Percentiles rank a stretch among this genome's conserved stretches.
These are phyloP conservation scores for Pyxicephalus adspersus DNA, from an alignment of 2,113 vertebrate genomes.

Conservation along the genomic window DNA sequence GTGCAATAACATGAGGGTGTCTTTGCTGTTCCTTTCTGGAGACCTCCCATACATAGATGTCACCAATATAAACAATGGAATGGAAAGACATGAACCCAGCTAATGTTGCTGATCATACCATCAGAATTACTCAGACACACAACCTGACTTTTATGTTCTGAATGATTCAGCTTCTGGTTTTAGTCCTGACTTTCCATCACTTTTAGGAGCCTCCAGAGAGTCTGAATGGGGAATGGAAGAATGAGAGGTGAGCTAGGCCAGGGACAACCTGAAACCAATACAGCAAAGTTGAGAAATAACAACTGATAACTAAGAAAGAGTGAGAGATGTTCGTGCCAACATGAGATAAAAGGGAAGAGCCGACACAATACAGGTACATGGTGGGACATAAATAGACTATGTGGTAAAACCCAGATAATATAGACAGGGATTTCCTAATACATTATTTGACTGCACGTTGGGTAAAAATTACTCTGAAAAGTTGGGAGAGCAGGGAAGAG, in stretches of 20 bases:
- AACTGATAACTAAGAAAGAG: not conserved
- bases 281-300: not conserved
- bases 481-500: no score
- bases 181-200: conserved; percentile 1
- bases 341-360: conserved; percentile 30
- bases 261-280: conserved; percentile 1
- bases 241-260: conserved; percentile 25
- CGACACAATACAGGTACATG: not conserved
- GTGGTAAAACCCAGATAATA: not conserved
- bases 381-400: conserved; percentile 15
- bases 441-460: no score
- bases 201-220: conserved; percentile 22
- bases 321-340: conserved; percentile 3
- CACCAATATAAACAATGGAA: not conserved
- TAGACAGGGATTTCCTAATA: no score
- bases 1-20: no score
- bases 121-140: no score
- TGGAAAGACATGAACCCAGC: not conserved
- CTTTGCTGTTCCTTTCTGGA: no score
- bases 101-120: conserved; percentile 26
- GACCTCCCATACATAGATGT: not conserved
- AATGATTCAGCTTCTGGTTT: not conserved
- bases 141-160: no score
- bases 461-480: no score
- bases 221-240: conserved; percentile 20